phyloP scores from a whole-genome alignment of 1,140 invertebrate genomes.

The Anthonomus grandis region DNA sequence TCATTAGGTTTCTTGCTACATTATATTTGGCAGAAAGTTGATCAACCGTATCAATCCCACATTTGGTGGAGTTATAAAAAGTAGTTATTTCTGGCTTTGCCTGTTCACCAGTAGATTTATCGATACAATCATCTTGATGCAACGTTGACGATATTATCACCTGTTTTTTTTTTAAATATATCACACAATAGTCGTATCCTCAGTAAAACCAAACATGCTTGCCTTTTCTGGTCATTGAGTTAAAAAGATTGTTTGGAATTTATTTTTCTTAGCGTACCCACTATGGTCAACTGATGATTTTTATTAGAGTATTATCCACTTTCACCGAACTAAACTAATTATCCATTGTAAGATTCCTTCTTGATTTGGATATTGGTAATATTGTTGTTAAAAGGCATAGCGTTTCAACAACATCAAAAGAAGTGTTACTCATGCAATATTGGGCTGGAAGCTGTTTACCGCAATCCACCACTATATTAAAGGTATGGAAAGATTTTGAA shows the following conservation, averaged over 20 bases:
- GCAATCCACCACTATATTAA: conserved; percentile 40
- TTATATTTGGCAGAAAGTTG: conserved; percentile 3
- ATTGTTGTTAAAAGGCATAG: neutral
- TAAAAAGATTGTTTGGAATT: neutral
- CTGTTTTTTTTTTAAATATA: neutral
- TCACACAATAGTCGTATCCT: no score
- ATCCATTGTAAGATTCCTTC: neutral
- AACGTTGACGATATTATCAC: no score
- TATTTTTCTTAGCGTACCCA: neutral
- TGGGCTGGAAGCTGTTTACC: conserved; percentile 3
- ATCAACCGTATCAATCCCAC: conserved; percentile 1
- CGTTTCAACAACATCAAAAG: neutral
- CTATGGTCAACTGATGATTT: neutral
- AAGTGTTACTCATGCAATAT: neutral
- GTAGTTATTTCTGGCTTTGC: neutral
- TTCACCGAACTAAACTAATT: no score
- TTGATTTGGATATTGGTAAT: no score
- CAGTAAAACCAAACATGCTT: conserved; percentile 10
- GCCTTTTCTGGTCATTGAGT: neutral
- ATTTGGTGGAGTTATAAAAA: no score
- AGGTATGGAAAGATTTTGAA: conserved; percentile 35
- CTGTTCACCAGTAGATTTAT: neutral
- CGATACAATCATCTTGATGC: neutral
- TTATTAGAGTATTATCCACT: no score
- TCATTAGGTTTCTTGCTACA: neutral